A percentile compares a stretch with the other conserved stretches of the same genome.
Conservation (phyloP, 35 echinoderm and acorn worm genomes). For the Apostichopus parvimensis region DNA sequence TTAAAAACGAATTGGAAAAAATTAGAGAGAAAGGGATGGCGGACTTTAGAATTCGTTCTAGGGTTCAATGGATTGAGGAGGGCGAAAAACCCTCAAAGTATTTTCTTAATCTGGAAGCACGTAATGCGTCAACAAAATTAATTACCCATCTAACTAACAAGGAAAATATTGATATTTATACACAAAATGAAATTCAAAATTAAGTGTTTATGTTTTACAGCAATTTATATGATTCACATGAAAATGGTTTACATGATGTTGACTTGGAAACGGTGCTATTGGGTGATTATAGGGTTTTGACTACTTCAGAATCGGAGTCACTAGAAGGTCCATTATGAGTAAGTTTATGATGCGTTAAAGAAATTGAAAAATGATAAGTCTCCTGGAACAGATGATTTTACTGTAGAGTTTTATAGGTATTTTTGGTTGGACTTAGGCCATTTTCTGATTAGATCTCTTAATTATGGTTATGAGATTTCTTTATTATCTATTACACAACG, state of each 20-base stretch:
- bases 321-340: constrained; percentile 38
- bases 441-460: constrained; percentile 6
- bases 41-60: background rate
- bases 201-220: constrained; percentile 38
- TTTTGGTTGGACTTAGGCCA: background rate
- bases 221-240: background rate
- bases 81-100: constrained; percentile 7
- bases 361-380: constrained; percentile 40
- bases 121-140: background rate
- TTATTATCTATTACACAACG: background rate
- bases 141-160: background rate
- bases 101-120: constrained; percentile 8
- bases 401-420: constrained; percentile 25
- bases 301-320: background rate
- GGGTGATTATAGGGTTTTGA: background rate
- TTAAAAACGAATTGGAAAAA: background rate
- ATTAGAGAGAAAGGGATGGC: background rate
- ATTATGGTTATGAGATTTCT: constrained; percentile 1
- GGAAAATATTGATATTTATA: constrained; percentile 2
- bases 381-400: constrained; percentile 51
- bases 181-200: constrained; percentile 37
- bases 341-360: constrained; percentile 21
- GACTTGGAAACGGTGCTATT: background rate
- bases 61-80: background rate
- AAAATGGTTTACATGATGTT: background rate